phyloP scores from a whole-genome alignment of 2,113 vertebrate genomes.

The Kryptolebias marmoratus region DNA sequence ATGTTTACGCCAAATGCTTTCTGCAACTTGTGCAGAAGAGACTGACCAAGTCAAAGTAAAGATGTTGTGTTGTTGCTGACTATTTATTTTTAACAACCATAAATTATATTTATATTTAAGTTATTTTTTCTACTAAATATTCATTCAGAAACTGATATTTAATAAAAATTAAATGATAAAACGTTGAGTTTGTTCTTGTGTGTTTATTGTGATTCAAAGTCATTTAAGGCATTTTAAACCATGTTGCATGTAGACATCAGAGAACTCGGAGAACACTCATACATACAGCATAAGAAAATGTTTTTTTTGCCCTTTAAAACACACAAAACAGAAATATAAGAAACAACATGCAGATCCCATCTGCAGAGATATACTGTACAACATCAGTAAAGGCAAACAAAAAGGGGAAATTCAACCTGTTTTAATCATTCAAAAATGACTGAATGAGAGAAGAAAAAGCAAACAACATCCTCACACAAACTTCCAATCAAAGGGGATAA shows the following conservation, averaged over 20 bases:
- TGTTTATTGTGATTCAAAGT: slow-evolving; percentile 52
- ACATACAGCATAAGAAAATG: slow-evolving; percentile 46
- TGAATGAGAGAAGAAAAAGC: no score
- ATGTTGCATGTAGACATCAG: slow-evolving; percentile 14
- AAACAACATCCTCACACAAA: slow-evolving; percentile 7
- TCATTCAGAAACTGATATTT: slow-evolving; percentile 1
- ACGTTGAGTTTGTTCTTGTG: background rate
- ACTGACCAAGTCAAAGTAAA: background rate
- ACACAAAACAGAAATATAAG: slow-evolving; percentile 21
- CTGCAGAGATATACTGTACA: slow-evolving; percentile 39
- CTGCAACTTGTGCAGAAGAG: slow-evolving; percentile 18
- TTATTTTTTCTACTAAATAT: background rate
- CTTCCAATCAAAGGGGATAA: no score
- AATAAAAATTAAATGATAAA: slow-evolving; percentile 14
- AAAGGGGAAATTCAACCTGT: slow-evolving; percentile 18
- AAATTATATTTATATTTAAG: background rate
- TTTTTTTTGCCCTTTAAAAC: slow-evolving; percentile 44
- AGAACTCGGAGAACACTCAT: slow-evolving; percentile 1
- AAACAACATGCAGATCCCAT: slow-evolving; percentile 30
- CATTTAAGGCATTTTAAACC: slow-evolving; percentile 27
- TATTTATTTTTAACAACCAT: background rate
- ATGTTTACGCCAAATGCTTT: slow-evolving; percentile 4
- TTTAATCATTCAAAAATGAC: no score
- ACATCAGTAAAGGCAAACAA: slow-evolving; percentile 9
- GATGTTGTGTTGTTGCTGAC: background rate